A percentile compares a stretch with the other conserved stretches of the same genome.
These are phyloP conservation scores for Bos indicus DNA, from an alignment of 2,113 vertebrate species.

Conservation along the genomic window DNA sequence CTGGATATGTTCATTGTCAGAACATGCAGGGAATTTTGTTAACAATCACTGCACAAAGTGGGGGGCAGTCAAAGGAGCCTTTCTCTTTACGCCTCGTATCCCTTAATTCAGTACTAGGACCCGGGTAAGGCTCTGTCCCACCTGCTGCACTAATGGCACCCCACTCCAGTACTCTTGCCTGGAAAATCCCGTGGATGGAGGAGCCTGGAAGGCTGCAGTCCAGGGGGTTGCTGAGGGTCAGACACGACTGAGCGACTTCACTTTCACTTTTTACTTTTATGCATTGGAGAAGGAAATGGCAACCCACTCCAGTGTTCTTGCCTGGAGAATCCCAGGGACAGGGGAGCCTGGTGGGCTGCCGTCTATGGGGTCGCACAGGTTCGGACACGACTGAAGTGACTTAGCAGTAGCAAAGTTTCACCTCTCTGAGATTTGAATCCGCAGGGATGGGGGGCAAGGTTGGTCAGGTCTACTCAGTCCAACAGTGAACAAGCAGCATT, in stretches of 20 bases:
- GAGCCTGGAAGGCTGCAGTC: too few relatives aligned
- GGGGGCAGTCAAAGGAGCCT: background rate
- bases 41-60: background rate
- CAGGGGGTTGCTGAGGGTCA: too few relatives aligned
- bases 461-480: background rate
- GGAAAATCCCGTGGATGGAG: too few relatives aligned
- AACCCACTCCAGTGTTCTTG: too few relatives aligned
- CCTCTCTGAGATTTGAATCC: background rate
- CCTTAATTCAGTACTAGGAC: background rate
- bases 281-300: too few relatives aligned
- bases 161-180: too few relatives aligned
- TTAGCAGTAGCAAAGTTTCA: background rate
- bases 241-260: too few relatives aligned
- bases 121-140: background rate
- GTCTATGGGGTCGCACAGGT: too few relatives aligned
- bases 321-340: too few relatives aligned
- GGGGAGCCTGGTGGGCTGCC: too few relatives aligned
- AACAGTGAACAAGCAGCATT: background rate
- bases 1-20: slow-evolving; percentile 1
- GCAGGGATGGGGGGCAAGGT: background rate
- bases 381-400: too few relatives aligned
- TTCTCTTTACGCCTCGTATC: background rate
- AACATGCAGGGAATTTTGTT: slow-evolving; percentile 1
- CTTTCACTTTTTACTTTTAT: too few relatives aligned
- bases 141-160: background rate